phyloP scores from a whole-genome alignment of 2,888 invertebrate species.

The Imbricaverruca yamaguchii region DNA sequence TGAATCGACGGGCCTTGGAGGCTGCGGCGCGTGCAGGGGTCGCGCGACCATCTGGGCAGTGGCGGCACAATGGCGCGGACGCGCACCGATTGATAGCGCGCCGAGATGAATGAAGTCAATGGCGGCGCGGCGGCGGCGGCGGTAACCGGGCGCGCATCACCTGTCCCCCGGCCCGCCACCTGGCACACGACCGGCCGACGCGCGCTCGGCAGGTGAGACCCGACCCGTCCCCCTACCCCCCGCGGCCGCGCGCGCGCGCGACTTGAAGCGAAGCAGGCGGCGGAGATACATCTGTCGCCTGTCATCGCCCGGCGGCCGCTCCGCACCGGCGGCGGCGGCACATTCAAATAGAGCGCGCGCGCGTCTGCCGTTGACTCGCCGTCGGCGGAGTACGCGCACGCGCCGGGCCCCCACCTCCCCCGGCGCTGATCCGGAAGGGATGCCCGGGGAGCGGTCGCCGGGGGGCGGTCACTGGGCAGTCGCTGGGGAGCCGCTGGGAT shows the following conservation, averaged over 20 bases:
- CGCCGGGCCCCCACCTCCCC: background rate
- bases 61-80: background rate
- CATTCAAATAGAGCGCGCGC: background rate
- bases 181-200: slow-evolving; percentile 7
- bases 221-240: background rate
- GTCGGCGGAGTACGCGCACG: background rate
- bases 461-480: background rate
- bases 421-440: slow-evolving; percentile 3
- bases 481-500: too few species aligned
- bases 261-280: background rate
- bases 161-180: background rate
- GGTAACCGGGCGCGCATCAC: background rate
- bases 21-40: too few species aligned
- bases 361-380: background rate
- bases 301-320: background rate
- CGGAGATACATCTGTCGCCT: background rate
- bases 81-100: background rate
- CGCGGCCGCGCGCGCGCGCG: background rate
- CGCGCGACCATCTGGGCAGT: too few species aligned
- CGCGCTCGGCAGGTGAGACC: background rate
- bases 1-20: background rate
- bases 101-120: slow-evolving; percentile 8
- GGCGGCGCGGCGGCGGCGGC: background rate
- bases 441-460: background rate
- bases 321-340: background rate